Percentiles rank a stretch among this genome's conserved stretches.
These are phyloP conservation scores for Lutjanus erythropterus DNA, from an alignment of 2,113 vertebrate species.

Conservation along the genomic window DNA sequence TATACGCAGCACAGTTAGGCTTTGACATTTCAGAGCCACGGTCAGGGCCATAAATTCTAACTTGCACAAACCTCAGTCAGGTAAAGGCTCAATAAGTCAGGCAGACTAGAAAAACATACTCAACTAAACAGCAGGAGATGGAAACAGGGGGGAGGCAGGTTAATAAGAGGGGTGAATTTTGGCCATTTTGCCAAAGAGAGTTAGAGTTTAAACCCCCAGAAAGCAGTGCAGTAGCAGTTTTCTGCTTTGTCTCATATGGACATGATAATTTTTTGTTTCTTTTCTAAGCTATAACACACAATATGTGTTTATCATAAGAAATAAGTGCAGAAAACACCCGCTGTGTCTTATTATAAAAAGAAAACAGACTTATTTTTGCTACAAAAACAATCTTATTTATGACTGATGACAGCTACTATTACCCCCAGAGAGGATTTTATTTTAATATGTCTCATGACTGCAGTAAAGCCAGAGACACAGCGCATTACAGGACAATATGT, in stretches of 20 bases:
- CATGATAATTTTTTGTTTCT: neutral
- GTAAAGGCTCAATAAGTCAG: too few relatives aligned
- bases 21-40: too few relatives aligned
- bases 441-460: slow-evolving; percentile 35
- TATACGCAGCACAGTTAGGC: too few relatives aligned
- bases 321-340: neutral
- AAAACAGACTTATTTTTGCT: too few relatives aligned
- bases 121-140: too few relatives aligned
- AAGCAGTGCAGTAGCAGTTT: neutral
- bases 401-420: slow-evolving; percentile 10
- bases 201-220: too few relatives aligned
- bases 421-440: slow-evolving; percentile 27
- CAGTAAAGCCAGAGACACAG: slow-evolving; percentile 22
- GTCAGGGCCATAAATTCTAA: too few relatives aligned
- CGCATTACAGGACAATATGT: slow-evolving; percentile 32
- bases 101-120: too few relatives aligned
- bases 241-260: neutral
- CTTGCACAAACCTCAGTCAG: too few relatives aligned
- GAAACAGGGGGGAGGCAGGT: too few relatives aligned
- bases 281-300: neutral
- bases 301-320: neutral
- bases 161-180: too few relatives aligned
- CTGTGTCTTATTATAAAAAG: neutral
- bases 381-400: neutral
- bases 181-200: too few relatives aligned